Base-by-base conservation (phyloP, 2,113 vertebrate genomes). In the Pygoscelis antarcticus region DNA sequence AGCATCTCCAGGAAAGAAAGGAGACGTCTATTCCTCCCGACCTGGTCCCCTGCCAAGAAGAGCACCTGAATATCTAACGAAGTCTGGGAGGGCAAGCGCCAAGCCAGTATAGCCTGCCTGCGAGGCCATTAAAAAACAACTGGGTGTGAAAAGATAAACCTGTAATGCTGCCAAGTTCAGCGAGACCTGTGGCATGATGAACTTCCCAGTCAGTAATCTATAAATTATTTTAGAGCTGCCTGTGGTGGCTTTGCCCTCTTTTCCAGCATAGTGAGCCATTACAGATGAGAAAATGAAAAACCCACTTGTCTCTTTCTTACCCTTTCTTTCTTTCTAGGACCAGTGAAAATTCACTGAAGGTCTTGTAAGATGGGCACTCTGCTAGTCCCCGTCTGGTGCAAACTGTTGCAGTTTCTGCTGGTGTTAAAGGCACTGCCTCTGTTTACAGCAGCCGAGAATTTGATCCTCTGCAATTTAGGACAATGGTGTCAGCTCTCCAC, bases 131-230 rank as follows among this genome's bases (percentile, higher is more conserved):
- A 84, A 70, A 76, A 85, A 94, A 87, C 70, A 96, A n/a, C 80
- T 83, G 90, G 46, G 29, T 79, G 74, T 71, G 87, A 91, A 96
- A 94, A 97, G 90, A 97, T 32, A 94, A 95, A 87, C 30, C 40
- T 69, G 64, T 71, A 78, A 80, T 47, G 75, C 83, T 95, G 77
- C 78, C 92, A 93, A 94, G 71, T 78, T 93, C 87, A 83, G 30
- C 0, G 3, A 96, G 64, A 83, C 80, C 61, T 77, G 65, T 91
- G 70, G 70, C 27, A 92, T 49, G n/a, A 66, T 77, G 71, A 87
- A 83, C 72, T 87, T 85, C 78, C 4, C 2, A n/a, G 60, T 25
- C 84, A 92, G 52, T 69, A 75, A 90, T 71, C 27, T 55, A 68
- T 34, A 87, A 55, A 89, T 76, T 85, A 62, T 96, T 91, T 95